Percentiles rank a stretch among this genome's conserved stretches.
These are phyloP conservation scores for Tyrophagus putrescentiae DNA, from an alignment of 1,140 invertebrate genomes.

Conservation along the genomic window DNA sequence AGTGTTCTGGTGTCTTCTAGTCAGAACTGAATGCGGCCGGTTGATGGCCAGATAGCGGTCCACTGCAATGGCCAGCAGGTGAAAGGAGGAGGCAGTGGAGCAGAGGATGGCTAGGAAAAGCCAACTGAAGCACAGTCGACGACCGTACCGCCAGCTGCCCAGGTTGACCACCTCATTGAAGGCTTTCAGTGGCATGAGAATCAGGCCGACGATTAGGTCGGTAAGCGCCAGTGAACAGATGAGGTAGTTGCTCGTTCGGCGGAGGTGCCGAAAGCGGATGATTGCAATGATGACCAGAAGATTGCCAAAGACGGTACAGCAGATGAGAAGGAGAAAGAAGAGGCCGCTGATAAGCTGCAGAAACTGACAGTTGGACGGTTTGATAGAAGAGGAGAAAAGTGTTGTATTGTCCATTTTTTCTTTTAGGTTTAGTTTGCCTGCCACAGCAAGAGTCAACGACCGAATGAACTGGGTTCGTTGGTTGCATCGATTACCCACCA, in stretches of 20 bases:
- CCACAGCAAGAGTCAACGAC: no score
- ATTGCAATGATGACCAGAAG: constrained; percentile 2
- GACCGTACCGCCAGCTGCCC: constrained; percentile 4
- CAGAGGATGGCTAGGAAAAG: background rate
- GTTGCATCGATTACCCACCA: no score
- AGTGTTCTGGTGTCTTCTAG: background rate
- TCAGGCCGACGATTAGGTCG: constrained; percentile 3
- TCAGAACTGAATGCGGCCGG: background rate
- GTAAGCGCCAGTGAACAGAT: background rate
- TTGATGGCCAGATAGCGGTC: background rate
- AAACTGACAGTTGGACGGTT: no score
- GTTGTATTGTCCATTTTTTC: no score
- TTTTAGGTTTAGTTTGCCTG: no score
- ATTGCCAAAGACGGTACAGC: background rate
- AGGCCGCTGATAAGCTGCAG: background rate
- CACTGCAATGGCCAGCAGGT: background rate
- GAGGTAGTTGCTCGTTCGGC: background rate
- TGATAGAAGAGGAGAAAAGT: no score
- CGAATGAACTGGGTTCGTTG: no score
- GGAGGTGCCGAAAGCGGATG: background rate
- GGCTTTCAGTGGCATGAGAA: background rate
- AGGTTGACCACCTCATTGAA: background rate
- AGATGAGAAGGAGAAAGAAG: background rate
- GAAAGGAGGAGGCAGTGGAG: background rate
- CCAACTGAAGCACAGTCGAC: background rate